Evolutionary conservation across 1,140 invertebrate species (phyloP), one percentile per base, ranked within the genome.

Genomic region (Leptopilina boulardi): DNA sequence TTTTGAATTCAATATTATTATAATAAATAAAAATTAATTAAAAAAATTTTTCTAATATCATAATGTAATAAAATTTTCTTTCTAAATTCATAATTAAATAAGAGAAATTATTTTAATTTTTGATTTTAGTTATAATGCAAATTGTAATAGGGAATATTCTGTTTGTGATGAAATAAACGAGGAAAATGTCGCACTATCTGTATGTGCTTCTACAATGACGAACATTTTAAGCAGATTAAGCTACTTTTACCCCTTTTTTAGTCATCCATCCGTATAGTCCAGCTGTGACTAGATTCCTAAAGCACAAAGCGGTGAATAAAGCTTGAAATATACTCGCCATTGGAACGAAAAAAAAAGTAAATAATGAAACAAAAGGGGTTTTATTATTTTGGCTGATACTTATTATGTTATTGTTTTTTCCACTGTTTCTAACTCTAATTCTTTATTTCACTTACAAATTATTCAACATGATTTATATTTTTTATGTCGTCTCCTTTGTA

Each of bases 241-340:
- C 13, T 44, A 42, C 59, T 75, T 80, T 80, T 72, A 30, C 13
- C 66, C 38, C 34, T 56, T 78, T 77, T 77, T 78, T 77, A 51
- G 74, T 80, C 75, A 81, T 81, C 77, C 73, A 77, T 74, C 77
- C 75, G 77, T 73, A n/a, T n/a, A 73, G 71, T 38, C 18, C 59
- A 73, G 76, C 78, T 77, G 51, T 42, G 77, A 76, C 77, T 78
- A 74, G 80, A 34, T 77, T 79, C 56, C 56, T 47, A 54, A 74
- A 73, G 41, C 38, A 66, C 74, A 81, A 81, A 79, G 72, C 71
- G 54, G 41, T 34, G 77, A 66, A n/a, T 30, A 81, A 81, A 81
- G 80, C 80, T 77, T 81, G 73, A 81, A 81, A 81, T 81, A 81
- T 79, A 77, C 41, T 70, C 30, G 10, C 54, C 15, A 59, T 26